phyloP scores from a whole-genome alignment of 2,113 vertebrate species.

The Tylochromis polylepis region DNA sequence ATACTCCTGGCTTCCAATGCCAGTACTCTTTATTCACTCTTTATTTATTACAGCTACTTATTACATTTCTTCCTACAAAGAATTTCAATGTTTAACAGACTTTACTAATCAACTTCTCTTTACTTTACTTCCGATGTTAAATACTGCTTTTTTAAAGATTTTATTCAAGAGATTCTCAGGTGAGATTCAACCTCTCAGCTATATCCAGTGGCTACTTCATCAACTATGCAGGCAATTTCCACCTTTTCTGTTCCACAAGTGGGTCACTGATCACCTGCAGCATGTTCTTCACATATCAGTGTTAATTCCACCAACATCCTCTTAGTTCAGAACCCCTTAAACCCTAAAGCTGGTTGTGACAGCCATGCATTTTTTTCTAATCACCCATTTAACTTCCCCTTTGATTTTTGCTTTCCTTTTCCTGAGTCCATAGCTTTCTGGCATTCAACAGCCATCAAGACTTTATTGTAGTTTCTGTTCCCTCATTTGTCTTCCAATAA shows the following conservation, averaged over 20 bases:
- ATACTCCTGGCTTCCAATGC: not conserved
- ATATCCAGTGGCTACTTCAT: not conserved
- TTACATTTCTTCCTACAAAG: not conserved
- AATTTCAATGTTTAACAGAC: not conserved
- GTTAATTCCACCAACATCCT: not conserved
- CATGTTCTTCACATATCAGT: not conserved
- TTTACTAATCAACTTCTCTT: no score
- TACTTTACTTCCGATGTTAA: no score
- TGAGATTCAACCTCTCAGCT: not conserved
- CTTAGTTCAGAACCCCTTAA: not conserved
- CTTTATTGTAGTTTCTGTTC: no score
- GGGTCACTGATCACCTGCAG: not conserved
- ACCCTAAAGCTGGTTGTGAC: no score
- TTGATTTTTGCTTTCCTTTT: not conserved
- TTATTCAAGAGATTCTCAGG: not conserved
- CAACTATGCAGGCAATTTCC: rapidly evolving
- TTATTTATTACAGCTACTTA: not conserved
- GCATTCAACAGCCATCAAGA: not conserved
- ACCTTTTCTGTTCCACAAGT: not conserved
- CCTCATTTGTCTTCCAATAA: no score
- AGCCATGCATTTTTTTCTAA: not conserved
- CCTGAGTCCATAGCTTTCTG: not conserved
- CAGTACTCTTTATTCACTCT: not conserved
- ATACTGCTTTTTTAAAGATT: no score
- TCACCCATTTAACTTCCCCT: not conserved